Percentiles rank a stretch among this genome's conserved stretches.
phyloP scores from a whole-genome alignment of 1,140 invertebrate species.

The Lycorma delicatula region DNA sequence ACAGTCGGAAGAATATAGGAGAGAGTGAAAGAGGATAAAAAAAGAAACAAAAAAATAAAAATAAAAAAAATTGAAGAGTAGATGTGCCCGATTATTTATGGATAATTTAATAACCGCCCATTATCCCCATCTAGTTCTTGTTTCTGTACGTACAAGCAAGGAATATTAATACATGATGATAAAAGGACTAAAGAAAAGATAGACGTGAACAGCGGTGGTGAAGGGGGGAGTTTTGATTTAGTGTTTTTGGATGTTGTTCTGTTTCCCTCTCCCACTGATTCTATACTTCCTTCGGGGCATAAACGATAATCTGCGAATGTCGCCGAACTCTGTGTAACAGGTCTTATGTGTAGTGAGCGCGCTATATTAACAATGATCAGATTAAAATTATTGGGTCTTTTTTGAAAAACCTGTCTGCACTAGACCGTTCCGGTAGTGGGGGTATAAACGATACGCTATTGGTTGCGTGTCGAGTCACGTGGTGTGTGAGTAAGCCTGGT shows the following conservation, averaged over 20 bases:
- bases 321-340: conserved; percentile 12
- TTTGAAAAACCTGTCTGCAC: conserved; percentile 15
- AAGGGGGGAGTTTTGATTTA: no score
- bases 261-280: neutral
- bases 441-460: neutral
- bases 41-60: neutral
- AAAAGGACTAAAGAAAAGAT: no score
- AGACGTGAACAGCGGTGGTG: no score
- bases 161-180: no score
- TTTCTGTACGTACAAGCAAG: neutral
- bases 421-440: neutral
- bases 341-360: neutral
- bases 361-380: neutral
- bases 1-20: no score
- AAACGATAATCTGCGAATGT: neutral
- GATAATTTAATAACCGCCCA: conserved; percentile 3
- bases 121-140: neutral
- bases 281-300: neutral
- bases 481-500: neutral
- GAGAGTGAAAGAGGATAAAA: neutral
- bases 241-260: no score
- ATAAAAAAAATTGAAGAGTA: neutral
- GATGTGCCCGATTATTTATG: conserved; percentile 6
- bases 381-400: conserved; percentile 17
- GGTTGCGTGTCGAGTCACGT: neutral